phyloP scores from a whole-genome alignment of 2,888 invertebrate species.

The Crepidodera aurea region DNA sequence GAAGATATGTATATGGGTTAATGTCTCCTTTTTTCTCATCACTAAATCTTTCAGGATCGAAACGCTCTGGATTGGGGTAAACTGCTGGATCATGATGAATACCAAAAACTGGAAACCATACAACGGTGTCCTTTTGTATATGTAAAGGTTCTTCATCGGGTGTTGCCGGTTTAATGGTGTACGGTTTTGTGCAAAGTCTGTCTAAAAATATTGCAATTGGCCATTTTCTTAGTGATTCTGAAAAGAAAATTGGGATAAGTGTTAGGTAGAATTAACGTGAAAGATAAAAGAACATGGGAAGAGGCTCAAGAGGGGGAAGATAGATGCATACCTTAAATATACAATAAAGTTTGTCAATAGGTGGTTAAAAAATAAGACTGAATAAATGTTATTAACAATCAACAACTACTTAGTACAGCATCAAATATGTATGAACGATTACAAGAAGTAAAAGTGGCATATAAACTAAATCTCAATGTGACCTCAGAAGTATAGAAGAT shows the following conservation, averaged over 20 bases:
- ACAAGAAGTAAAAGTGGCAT: too few species aligned
- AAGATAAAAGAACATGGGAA: neutral
- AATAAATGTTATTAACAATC: too few species aligned
- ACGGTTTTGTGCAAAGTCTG: conserved; percentile 63
- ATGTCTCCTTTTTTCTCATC: conserved; percentile 58
- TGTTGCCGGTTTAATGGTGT: conserved; percentile 51
- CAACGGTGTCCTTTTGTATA: conserved; percentile 47
- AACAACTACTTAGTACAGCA: too few species aligned
- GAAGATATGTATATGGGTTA: conserved; percentile 62
- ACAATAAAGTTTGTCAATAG: too few species aligned
- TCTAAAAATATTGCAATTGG: conserved; percentile 63
- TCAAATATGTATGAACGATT: too few species aligned
- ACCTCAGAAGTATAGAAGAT: too few species aligned
- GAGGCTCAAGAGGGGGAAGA: too few species aligned
- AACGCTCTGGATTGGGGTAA: conserved; percentile 61
- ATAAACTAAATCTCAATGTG: too few species aligned
- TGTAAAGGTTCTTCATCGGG: conserved; percentile 44
- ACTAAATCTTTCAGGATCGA: conserved; percentile 60
- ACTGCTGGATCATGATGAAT: conserved; percentile 61
- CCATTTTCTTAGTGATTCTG: conserved; percentile 62
- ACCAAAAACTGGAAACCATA: conserved; percentile 55
- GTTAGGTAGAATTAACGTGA: neutral
- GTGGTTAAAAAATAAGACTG: too few species aligned
- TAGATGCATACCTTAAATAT: too few species aligned
- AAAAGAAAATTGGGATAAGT: too few species aligned